Conservation (phyloP, 1,140 invertebrate genomes). For the Drosophila ohnishii region DNA sequence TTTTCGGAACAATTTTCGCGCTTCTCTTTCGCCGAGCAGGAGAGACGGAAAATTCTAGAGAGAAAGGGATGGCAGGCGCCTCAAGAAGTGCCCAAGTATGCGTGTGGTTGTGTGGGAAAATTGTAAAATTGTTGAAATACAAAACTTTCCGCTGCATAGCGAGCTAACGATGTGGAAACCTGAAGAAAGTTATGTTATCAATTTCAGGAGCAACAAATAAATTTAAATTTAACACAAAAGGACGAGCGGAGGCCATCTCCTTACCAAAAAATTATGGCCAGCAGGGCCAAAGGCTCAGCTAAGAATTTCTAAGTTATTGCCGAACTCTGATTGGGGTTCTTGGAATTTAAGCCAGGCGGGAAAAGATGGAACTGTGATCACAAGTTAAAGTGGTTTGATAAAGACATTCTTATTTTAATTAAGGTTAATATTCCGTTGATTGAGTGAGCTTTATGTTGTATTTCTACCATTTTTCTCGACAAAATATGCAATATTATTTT, state of each 20-base stretch:
- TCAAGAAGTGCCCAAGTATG: conserved; percentile 27
- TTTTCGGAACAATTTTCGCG: conserved; percentile 79
- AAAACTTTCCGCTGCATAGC: conserved; percentile 82
- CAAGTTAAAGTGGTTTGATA: not conserved
- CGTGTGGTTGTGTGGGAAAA: conserved; percentile 42
- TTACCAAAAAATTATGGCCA: conserved; percentile 24
- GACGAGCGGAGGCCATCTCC: conserved; percentile 20
- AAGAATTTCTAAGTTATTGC: conserved; percentile 14
- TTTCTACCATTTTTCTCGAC: not conserved
- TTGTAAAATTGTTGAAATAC: conserved; percentile 79
- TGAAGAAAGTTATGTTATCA: conserved; percentile 83
- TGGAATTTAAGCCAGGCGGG: not conserved
- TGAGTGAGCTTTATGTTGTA: too few relatives aligned
- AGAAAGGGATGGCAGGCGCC: not conserved
- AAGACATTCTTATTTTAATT: not conserved
- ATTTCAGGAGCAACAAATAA: conserved; percentile 82
- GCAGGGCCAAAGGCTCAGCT: conserved; percentile 7
- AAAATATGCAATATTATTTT: conserved; percentile 1
- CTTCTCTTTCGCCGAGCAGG: conserved; percentile 9
- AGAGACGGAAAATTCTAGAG: not conserved
- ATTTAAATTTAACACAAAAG: conserved; percentile 78
- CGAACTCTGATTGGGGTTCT: conserved; percentile 15
- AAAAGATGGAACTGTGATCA: not conserved
- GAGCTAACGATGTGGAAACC: conserved; percentile 82
- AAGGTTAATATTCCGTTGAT: not conserved